These are phyloP conservation scores for Smittia aterrima DNA, from an alignment of 2,888 invertebrate genomes.

Conservation along the genomic window DNA sequence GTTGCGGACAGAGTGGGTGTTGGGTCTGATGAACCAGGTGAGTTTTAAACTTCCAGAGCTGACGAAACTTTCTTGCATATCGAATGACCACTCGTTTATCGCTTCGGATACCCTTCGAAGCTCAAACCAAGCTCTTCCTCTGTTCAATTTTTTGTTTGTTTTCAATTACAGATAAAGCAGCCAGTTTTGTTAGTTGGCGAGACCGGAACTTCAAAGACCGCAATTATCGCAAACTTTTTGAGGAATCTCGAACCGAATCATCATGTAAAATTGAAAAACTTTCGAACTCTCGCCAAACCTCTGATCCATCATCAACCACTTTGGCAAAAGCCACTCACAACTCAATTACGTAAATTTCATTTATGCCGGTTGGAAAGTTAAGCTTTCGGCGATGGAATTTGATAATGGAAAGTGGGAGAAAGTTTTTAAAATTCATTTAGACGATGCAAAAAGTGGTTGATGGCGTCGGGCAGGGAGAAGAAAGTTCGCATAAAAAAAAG, in stretches of 20 bases:
- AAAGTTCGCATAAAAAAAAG: not conserved
- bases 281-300: not conserved
- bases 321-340: constrained; percentile 12
- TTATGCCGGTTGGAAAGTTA: constrained; percentile 2
- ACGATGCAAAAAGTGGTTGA: constrained; percentile 6
- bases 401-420: not conserved
- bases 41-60: constrained; percentile 44
- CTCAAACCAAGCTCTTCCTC: not conserved
- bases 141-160: not conserved
- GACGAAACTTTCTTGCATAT: too few relatives aligned
- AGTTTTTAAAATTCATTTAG: constrained; percentile 17
- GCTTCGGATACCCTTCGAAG: too few relatives aligned
- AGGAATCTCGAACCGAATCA: constrained; percentile 65
- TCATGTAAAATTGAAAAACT: constrained; percentile 59
- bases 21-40: constrained; percentile 74
- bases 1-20: constrained; percentile 72
- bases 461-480: not conserved
- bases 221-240: constrained; percentile 80
- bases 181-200: constrained; percentile 86
- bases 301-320: not conserved
- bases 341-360: constrained; percentile 4
- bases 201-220: constrained; percentile 90
- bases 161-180: constrained; percentile 60
- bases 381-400: not conserved
- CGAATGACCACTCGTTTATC: too few relatives aligned